A percentile compares a stretch with the other conserved stretches of the same genome.
phyloP scores from a whole-genome alignment of 2,888 invertebrate genomes.

The Dendrolimus houi region DNA sequence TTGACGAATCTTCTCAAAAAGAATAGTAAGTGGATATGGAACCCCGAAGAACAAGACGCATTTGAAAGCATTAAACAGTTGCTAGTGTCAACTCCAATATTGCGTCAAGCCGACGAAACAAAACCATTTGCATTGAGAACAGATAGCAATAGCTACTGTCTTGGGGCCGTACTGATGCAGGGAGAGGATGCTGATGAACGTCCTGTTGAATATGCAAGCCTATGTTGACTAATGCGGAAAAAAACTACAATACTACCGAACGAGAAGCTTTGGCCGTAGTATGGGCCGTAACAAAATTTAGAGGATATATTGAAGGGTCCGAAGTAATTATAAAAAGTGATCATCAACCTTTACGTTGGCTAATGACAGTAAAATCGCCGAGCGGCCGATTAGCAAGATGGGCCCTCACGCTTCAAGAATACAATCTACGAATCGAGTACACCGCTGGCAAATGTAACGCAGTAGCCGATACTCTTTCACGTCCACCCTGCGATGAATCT shows the following conservation, averaged over 20 bases:
- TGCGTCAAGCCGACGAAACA: not conserved
- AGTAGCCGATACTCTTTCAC: constrained; percentile 15
- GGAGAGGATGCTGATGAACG: constrained; percentile 12
- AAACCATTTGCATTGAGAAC: not conserved
- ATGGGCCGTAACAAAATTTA: constrained; percentile 1
- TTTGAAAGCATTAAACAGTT: not conserved
- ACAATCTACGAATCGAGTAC: constrained; percentile 10
- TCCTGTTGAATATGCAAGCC: constrained; percentile 16
- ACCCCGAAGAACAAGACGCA: not conserved
- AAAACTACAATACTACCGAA: constrained; percentile 9
- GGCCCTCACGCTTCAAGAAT: constrained; percentile 13
- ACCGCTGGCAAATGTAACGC: constrained; percentile 10
- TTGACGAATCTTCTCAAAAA: constrained; percentile 11
- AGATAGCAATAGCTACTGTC: not conserved
- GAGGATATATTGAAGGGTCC: constrained; percentile 1
- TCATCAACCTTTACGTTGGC: constrained; percentile 12
- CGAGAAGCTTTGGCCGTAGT: constrained; percentile 5
- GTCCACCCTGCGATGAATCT: constrained; percentile 9
- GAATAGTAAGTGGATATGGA: not conserved
- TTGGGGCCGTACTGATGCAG: constrained; percentile 6
- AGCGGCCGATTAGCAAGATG: constrained; percentile 11
- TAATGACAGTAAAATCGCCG: constrained; percentile 6
- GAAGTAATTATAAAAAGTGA: constrained; percentile 12
- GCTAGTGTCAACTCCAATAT: not conserved
- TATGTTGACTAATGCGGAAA: constrained; percentile 6